phyloP scores from a whole-genome alignment of 2,797 vertebrate genomes.

The Catostomus latipinnis region DNA sequence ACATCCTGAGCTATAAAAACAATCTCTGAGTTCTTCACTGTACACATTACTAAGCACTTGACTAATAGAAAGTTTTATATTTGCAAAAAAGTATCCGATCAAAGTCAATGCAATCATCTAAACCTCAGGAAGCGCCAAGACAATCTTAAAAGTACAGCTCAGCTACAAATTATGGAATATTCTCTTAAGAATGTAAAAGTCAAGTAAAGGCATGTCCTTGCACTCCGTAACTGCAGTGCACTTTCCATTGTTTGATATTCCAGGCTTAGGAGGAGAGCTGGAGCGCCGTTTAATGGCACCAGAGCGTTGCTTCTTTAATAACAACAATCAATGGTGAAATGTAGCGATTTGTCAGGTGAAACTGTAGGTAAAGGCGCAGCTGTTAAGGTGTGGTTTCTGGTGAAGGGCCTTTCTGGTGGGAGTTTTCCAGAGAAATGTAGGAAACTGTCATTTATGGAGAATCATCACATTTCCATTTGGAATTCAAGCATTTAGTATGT shows the following conservation, averaged over 20 bases:
- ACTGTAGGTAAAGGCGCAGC: background rate
- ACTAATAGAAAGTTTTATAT: background rate
- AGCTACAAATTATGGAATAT: conserved; percentile 13
- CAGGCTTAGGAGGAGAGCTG: background rate
- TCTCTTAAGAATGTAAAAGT: conserved; percentile 25
- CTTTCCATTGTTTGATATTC: conserved; percentile 36
- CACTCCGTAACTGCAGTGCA: background rate
- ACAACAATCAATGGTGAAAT: background rate
- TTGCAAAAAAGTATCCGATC: background rate
- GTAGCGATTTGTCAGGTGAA: conserved; percentile 9
- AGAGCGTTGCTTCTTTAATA: background rate
- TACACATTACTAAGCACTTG: background rate
- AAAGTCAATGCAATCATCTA: background rate
- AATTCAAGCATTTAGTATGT: background rate
- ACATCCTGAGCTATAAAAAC: background rate
- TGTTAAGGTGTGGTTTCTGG: background rate
- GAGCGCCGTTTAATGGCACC: background rate
- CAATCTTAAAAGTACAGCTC: conserved; percentile 16
- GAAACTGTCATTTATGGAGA: conserved; percentile 6
- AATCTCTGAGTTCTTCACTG: background rate
- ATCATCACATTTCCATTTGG: conserved; percentile 4
- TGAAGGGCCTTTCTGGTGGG: background rate
- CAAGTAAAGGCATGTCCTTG: conserved; percentile 46
- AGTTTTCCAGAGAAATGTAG: conserved; percentile 9
- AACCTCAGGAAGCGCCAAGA: background rate